Conservation (phyloP, 2,888 invertebrate genomes). For the Tuta absoluta region DNA sequence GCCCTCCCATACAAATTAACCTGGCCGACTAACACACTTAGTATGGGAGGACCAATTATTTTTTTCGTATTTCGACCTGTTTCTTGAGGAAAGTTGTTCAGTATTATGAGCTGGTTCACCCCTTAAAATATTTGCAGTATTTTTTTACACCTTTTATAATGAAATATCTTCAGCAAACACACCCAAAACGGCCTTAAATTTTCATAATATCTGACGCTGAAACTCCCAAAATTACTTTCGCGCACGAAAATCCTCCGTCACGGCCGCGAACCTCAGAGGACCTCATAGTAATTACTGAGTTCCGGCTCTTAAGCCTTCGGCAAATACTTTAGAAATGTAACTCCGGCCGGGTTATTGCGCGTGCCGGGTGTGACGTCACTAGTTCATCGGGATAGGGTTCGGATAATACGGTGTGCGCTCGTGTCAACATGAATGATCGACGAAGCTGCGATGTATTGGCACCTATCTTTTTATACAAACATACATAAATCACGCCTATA, state of each 20-base stretch:
- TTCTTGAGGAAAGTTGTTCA: no score
- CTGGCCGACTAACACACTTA: no score
- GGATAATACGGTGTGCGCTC: background rate
- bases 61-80: no score
- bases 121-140: no score
- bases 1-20: no score
- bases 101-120: no score
- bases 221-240: background rate
- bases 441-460: background rate
- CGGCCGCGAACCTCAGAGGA: slow-evolving; percentile 47
- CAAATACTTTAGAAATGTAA: slow-evolving; percentile 51
- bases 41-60: no score
- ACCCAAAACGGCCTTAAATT: no score
- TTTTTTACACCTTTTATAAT: no score
- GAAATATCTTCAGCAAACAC: no score
- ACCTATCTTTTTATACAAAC: no score
- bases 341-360: slow-evolving; percentile 12
- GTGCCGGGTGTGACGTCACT: slow-evolving; percentile 12
- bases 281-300: slow-evolving; percentile 67
- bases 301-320: slow-evolving; percentile 62
- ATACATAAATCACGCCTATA: no score
- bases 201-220: background rate
- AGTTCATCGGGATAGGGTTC: background rate
- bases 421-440: slow-evolving; percentile 2
- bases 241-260: slow-evolving; percentile 33